phyloP scores from a whole-genome alignment of 2,888 invertebrate species.

The Lamproptera curius region DNA sequence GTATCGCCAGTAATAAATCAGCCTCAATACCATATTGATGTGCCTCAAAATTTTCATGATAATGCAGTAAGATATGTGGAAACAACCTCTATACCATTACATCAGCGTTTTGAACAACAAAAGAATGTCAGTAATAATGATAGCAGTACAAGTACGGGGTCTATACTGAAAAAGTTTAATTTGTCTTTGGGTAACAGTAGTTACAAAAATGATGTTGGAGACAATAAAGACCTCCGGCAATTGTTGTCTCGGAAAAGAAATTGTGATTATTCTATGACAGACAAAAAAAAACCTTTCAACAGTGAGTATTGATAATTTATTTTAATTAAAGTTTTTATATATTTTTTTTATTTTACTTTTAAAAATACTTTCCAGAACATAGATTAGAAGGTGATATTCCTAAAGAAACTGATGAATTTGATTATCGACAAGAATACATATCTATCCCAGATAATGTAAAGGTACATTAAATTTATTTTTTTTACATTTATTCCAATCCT shows the following conservation, averaged over 20 bases:
- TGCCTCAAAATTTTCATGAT: constrained; percentile 13
- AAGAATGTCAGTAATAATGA: background rate
- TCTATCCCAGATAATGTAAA: background rate
- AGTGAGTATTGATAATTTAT: constrained; percentile 5
- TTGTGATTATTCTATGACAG: background rate
- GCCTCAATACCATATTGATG: constrained; percentile 13
- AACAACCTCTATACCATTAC: constrained; percentile 24
- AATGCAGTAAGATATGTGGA: constrained; percentile 20
- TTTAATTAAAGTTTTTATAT: background rate
- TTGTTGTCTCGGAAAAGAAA: constrained; percentile 8
- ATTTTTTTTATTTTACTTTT: background rate
- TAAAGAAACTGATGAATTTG: background rate
- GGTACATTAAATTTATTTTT: background rate
- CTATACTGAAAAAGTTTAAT: background rate
- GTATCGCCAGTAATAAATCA: constrained; percentile 25
- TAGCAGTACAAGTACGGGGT: background rate
- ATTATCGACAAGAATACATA: background rate
- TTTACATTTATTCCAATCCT: no score
- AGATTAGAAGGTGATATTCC: background rate
- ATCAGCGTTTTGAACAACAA: constrained; percentile 20
- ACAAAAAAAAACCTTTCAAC: background rate
- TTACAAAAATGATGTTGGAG: background rate
- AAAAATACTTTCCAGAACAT: background rate
- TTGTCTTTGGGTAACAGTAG: no score
- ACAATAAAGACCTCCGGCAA: constrained; percentile 7